Base-by-base conservation (phyloP, 37 sponge, comb jelly and placozoan genomes). In the Bolinopsis microptera region DNA sequence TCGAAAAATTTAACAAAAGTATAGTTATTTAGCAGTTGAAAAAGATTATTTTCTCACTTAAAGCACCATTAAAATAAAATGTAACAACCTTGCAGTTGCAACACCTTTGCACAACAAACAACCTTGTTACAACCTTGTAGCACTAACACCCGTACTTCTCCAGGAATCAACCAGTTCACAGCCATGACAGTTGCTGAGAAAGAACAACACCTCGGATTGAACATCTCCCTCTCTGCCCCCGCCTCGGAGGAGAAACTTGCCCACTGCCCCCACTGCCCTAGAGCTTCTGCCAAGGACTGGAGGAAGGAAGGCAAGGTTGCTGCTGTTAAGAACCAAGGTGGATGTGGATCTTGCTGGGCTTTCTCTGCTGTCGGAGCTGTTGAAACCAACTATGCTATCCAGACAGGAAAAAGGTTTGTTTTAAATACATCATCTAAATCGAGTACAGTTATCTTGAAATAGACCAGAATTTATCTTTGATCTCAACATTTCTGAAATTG, bases 361-460 rank as follows among this genome's bases (percentile, higher is more conserved):
- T 72, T 72, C 75, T 72, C 75, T 21, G 75, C 75, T 28, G 75
- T 72, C 26, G 75, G 75, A 72, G 75, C 75, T 72, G 75, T 72
- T n/a, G 75, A 72, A n/a, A 72, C 75, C 75, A 72, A 72, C 75
- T 72, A 72, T n/a, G 75, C 75, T 72, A 28, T 72, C 75, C 5
- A n/a, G 31, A 72, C 75, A 8, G 31, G 31, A 8, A 5, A 21
- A 2, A 72, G 61, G 61, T 48, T 48, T n/a, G n/a, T n/a, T n/a
- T n/a, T n/a, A n/a, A n/a, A n/a, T n/a, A n/a, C n/a, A n/a, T n/a
- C n/a, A n/a, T n/a, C n/a, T n/a, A n/a, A n/a, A n/a, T n/a, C n/a
- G n/a, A n/a, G n/a, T n/a, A n/a, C n/a, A n/a, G n/a, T n/a, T n/a
- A n/a, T n/a, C n/a, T n/a, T n/a, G n/a, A n/a, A n/a, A n/a, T n/a